A percentile compares a stretch with the other conserved stretches of the same genome.
These are phyloP conservation scores for Tinea pellionella DNA, from an alignment of 2,888 invertebrate species.

Conservation along the genomic window DNA sequence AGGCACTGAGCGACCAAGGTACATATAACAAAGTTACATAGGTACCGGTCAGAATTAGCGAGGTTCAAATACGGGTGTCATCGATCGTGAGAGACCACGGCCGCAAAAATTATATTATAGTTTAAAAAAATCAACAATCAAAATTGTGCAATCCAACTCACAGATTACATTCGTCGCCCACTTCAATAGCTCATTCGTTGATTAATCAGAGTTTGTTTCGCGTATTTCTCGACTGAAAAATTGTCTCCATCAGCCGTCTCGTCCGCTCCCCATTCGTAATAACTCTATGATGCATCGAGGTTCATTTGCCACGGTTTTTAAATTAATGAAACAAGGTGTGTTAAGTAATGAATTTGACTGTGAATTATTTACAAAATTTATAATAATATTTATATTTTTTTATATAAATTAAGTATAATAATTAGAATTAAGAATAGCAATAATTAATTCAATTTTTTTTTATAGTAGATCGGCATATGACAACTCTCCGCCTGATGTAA, in stretches of 20 bases:
- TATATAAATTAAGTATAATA: not conserved
- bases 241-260: constrained; percentile 54
- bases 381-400: not conserved
- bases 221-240: constrained; percentile 51
- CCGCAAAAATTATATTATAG: not conserved
- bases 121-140: constrained; percentile 33
- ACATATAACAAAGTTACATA: too few relatives aligned
- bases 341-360: not conserved
- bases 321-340: constrained; percentile 1
- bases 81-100: too few relatives aligned
- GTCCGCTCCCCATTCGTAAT: constrained; percentile 34
- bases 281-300: constrained; percentile 52
- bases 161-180: constrained; percentile 19
- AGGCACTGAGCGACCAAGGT: too few relatives aligned
- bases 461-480: too few relatives aligned
- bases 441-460: too few relatives aligned
- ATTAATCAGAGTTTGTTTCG: constrained; percentile 63
- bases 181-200: constrained; percentile 54
- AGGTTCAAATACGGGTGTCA: too few relatives aligned
- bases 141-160: constrained; percentile 20
- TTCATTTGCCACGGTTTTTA: constrained; percentile 13
- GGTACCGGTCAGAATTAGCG: too few relatives aligned
- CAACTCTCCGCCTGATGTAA: too few relatives aligned
- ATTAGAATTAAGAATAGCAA: too few relatives aligned
- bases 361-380: not conserved